Evolutionary conservation across 2,888 invertebrate genomes (phyloP).

Genomic region (Drosophila mimetica): DNA sequence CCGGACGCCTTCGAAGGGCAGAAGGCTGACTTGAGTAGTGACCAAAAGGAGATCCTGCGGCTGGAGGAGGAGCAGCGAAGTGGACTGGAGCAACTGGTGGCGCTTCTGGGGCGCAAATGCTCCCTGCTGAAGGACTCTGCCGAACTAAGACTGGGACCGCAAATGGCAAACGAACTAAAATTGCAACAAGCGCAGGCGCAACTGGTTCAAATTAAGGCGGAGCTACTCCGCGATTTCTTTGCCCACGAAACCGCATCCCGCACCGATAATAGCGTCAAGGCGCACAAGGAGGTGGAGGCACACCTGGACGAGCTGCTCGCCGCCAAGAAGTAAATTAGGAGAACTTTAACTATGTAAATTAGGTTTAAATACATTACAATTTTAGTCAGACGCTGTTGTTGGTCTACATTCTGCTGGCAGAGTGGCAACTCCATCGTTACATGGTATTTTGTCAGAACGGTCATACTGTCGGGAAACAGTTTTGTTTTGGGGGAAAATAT

Average conservation of each 20-base stretch:
- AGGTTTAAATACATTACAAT: conserved; percentile 13
- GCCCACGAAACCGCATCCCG: conserved; percentile 70
- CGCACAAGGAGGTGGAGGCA: conserved; percentile 77
- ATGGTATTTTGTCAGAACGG: neutral
- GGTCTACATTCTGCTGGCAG: too few relatives aligned
- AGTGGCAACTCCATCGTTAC: conserved; percentile 1
- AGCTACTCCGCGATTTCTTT: conserved; percentile 71
- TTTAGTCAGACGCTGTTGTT: neutral
- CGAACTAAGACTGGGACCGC: conserved; percentile 80
- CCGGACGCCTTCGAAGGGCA: conserved; percentile 65
- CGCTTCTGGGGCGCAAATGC: conserved; percentile 73
- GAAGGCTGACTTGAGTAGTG: conserved; percentile 22
- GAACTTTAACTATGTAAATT: neutral
- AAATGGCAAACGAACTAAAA: conserved; percentile 74
- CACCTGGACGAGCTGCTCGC: conserved; percentile 75
- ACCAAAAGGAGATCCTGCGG: conserved; percentile 60
- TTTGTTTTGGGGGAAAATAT: neutral
- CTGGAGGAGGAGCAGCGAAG: conserved; percentile 74
- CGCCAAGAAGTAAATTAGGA: conserved; percentile 17
- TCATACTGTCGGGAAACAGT: conserved; percentile 34
- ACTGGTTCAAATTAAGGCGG: conserved; percentile 75
- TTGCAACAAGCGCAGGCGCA: conserved; percentile 72
- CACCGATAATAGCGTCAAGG: conserved; percentile 77
- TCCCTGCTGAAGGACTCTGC: conserved; percentile 71
- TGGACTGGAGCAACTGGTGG: conserved; percentile 62